A percentile compares a stretch with the other conserved stretches of the same genome.
Conservation (phyloP, 2,888 invertebrate species). For the Cyaniris semiargus region DNA sequence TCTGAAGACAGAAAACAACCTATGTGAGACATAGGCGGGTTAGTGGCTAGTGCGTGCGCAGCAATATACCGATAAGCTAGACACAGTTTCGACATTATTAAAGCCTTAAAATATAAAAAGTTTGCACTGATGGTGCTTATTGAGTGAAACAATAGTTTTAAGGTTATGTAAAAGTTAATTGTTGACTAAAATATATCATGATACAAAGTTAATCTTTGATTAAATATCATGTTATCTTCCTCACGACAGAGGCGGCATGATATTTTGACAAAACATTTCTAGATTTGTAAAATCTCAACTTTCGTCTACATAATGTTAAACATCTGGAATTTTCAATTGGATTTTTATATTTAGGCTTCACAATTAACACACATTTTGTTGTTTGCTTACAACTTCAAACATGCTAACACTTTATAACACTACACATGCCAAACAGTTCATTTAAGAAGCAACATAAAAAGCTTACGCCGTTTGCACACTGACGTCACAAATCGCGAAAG, state of each 20-base stretch:
- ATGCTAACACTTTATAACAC: slow-evolving; percentile 40
- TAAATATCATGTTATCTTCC: not conserved
- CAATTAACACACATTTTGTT: slow-evolving; percentile 28
- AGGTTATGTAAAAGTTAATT: no score
- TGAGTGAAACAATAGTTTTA: not conserved
- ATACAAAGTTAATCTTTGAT: no score
- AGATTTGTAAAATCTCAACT: not conserved
- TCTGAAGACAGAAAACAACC: slow-evolving; percentile 81
- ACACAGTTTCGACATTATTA: not conserved
- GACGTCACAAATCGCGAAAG: not conserved
- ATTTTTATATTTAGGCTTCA: slow-evolving; percentile 3
- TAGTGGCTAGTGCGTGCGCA: slow-evolving; percentile 52
- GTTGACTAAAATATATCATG: no score
- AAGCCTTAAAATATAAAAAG: slow-evolving; percentile 3
- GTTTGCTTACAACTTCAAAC: slow-evolving; percentile 33
- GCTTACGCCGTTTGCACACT: slow-evolving; percentile 36
- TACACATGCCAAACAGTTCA: slow-evolving; percentile 79
- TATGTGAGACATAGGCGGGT: slow-evolving; percentile 72
- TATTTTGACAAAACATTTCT: not conserved
- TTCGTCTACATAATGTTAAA: no score
- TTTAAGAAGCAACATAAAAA: slow-evolving; percentile 57
- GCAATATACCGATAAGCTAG: slow-evolving; percentile 4
- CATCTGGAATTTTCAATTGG: not conserved
- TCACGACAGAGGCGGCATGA: not conserved
- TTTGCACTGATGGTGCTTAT: not conserved